phyloP scores from a whole-genome alignment of 35 echinoderm and acorn worm genomes.

The Amphiura filiformis region DNA sequence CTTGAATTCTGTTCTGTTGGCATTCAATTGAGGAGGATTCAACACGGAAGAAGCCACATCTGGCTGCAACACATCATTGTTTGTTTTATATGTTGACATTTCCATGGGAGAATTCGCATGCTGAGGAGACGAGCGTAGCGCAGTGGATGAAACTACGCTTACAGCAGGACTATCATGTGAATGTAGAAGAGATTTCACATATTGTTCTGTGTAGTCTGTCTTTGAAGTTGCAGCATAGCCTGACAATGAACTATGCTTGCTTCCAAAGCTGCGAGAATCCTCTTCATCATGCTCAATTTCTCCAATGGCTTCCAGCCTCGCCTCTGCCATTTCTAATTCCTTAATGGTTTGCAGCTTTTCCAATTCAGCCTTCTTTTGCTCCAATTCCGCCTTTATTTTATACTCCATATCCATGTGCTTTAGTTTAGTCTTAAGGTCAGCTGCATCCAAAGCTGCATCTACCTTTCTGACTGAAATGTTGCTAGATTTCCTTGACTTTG shows the following conservation, averaged over 20 bases:
- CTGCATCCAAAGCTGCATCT: conserved; percentile 7
- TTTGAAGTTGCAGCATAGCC: background rate
- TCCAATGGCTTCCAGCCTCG: conserved; percentile 5
- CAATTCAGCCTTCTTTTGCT: conserved; percentile 7
- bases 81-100: background rate
- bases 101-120: too few relatives aligned
- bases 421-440: conserved; percentile 31
- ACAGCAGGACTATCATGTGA: background rate
- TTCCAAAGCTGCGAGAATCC: background rate
- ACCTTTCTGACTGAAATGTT: background rate
- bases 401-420: conserved; percentile 23
- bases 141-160: background rate
- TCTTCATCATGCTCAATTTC: conserved; percentile 16
- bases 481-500: background rate
- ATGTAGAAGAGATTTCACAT: background rate
- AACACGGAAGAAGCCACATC: background rate
- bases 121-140: background rate
- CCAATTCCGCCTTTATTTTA: conserved; percentile 8
- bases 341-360: conserved; percentile 11
- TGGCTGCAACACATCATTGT: background rate
- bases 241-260: background rate
- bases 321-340: conserved; percentile 21
- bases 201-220: background rate
- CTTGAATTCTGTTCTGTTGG: background rate
- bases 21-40: background rate